Base-by-base conservation (phyloP, 1,140 invertebrate species). In the Nephila pilipes region DNA sequence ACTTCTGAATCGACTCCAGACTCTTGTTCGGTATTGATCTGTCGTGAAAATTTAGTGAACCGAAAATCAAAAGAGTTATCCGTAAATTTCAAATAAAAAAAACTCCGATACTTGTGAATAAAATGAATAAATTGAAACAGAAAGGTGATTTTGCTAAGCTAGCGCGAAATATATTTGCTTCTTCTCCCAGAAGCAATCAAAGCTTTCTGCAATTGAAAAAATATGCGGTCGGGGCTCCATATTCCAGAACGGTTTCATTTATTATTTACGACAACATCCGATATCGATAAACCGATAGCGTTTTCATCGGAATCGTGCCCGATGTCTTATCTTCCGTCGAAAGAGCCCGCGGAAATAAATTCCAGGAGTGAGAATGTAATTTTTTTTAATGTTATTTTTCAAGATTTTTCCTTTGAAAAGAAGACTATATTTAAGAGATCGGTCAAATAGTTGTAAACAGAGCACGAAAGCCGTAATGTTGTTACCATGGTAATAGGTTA, bases 261-360 rank as follows among this genome's bases (percentile, higher is more conserved):
- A 75, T 75, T 75, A 75, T 75, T 75, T 75, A 75, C 32, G 69
- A 36, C 69, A 32, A 16, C 14, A 75, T 32, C 69, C 29, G 29
- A 75, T 75, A 75, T 75, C 69, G 69, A 75, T 75, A 75, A 75
- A 75, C 69, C 69, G 69, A 75, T 75, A 75, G 32, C 32, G 32
- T 36, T 29, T 75, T 36, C 69, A 75, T 75, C 69, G 63, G 10
- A 65, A 65, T 65, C 63, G n/a, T 60, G 5, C 25, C n/a, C n/a
- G n/a, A n/a, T n/a, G n/a, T 46, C 1, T 46, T 46, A 46, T 46
- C 46, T 46, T 46, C 46, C 46, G 46, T 75, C 69, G 29, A 32
- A 46, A 75, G 69, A 5, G 4, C 29, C 69, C 29, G 18, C 69
- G 69, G n/a, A 3, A 36, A 25, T 12, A 65, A 14, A 36, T 46